Evolutionary conservation across 2,797 vertebrate species (phyloP).

Genomic region (Acanthornis magna): DNA sequence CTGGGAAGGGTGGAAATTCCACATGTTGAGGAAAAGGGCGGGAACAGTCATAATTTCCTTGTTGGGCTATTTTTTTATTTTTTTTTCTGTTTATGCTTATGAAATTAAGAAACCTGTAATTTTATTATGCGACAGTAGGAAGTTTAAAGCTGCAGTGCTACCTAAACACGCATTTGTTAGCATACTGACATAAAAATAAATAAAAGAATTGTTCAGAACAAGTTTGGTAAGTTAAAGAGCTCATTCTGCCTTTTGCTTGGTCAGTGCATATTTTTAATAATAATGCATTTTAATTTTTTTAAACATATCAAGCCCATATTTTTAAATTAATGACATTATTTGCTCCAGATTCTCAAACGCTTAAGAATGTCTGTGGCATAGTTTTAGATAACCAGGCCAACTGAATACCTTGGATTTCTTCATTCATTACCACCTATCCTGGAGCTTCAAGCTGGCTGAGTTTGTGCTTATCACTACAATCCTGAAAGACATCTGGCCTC

Average conservation of each 20-base stretch:
- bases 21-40: background rate
- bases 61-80: fast-evolving
- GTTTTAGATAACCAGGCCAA: background rate
- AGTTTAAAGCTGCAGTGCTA: background rate
- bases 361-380: background rate
- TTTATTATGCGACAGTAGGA: background rate
- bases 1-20: background rate
- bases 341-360: background rate
- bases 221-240: background rate
- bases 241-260: background rate
- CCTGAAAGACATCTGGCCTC: background rate
- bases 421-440: background rate
- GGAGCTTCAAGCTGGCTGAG: background rate
- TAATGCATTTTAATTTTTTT: background rate
- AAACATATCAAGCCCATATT: background rate
- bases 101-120: background rate
- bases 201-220: background rate
- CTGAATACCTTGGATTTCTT: background rate
- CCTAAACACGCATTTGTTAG: background rate
- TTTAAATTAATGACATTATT: background rate
- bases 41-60: background rate
- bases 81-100: background rate
- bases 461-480: background rate
- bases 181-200: background rate
- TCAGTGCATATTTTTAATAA: background rate